Base-by-base conservation (phyloP, 2,888 invertebrate species). In the Malachius bipustulatus region DNA sequence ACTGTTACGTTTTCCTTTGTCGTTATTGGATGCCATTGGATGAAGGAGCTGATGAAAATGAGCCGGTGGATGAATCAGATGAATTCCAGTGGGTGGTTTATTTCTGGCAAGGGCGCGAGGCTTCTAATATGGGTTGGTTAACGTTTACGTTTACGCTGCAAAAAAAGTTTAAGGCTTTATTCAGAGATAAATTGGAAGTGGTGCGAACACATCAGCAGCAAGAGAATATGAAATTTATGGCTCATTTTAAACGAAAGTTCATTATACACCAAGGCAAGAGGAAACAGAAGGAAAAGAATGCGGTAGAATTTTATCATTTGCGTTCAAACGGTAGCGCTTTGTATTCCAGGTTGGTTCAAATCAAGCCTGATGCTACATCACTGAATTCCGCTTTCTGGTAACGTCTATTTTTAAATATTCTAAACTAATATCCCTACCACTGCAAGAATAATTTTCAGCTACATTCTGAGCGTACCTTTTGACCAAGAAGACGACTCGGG, bases 81-180 rank as follows among this genome's bases (percentile, higher is more conserved):
- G 64, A 62, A 35, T 84, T 81, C 53, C 87, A 89, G 55, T 94
- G 93, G 66, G 88, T 94, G 31, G 96, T 97, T n/a, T 98, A 98
- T 65, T 99, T 99, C 69, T 98, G 98, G 98, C 98, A 99, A 66
- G 97, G 97, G 0, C 70, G 87, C 34, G 85, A 91, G 55, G 97
- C 97, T 2, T 82, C 85, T 41, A 97, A 98, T 65, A 98, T 98
- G 96, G 98, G 97, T 38, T 99, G 97, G 96, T 71, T 98, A 0
- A 97, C 93, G 1, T 98, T 99, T 65, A 97, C 97, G 0, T 98
- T 98, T 65, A 93, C 90, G 51, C 67, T 89, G 47, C 85, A 87
- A 60, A 90, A 89, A 61, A 90, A 87, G 60, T 91, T 93, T 59
- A 87, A 89, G 57, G 70, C 79, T 1, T 67, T 89, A 48, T 91